These are phyloP conservation scores for Odontomachus brunneus DNA, from an alignment of 1,140 invertebrate genomes.

Conservation along the genomic window DNA sequence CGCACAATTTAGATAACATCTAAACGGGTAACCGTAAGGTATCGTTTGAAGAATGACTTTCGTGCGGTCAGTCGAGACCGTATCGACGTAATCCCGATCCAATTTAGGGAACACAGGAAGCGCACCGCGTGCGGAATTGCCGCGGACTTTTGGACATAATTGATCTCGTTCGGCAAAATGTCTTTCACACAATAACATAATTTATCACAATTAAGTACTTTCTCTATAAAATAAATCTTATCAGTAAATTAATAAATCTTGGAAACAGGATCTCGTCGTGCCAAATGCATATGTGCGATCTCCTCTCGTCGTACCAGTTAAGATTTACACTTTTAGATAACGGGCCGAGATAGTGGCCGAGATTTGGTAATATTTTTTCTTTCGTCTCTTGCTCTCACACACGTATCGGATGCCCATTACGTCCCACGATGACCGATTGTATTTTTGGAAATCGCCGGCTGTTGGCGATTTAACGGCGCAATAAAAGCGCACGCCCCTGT, in stretches of 20 bases:
- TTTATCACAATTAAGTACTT: neutral
- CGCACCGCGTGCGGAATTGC: constrained; percentile 10
- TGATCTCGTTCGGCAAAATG: constrained; percentile 11
- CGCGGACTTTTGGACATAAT: constrained; percentile 44
- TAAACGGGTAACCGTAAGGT: constrained; percentile 36
- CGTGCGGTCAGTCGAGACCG: constrained; percentile 12
- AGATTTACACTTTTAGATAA: constrained; percentile 10
- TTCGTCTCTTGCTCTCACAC: no score
- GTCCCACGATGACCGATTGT: constrained; percentile 36
- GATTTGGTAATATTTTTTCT: neutral
- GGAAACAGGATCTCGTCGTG: neutral
- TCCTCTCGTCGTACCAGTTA: neutral
- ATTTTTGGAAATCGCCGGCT: constrained; percentile 22
- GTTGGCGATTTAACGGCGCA: constrained; percentile 49
- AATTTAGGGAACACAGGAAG: constrained; percentile 15
- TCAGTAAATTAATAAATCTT: no score
- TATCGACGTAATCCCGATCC: constrained; percentile 49
- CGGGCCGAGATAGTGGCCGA: constrained; percentile 19
- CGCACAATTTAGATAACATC: constrained; percentile 52
- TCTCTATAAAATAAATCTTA: neutral
- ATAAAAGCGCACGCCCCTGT: constrained; percentile 39
- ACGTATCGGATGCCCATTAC: constrained; percentile 4
- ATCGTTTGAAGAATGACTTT: constrained; percentile 51
- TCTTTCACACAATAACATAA: neutral
- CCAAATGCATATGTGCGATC: neutral